Conservation (phyloP, 2,113 vertebrate species). For the Gallinago paraguaiae region DNA sequence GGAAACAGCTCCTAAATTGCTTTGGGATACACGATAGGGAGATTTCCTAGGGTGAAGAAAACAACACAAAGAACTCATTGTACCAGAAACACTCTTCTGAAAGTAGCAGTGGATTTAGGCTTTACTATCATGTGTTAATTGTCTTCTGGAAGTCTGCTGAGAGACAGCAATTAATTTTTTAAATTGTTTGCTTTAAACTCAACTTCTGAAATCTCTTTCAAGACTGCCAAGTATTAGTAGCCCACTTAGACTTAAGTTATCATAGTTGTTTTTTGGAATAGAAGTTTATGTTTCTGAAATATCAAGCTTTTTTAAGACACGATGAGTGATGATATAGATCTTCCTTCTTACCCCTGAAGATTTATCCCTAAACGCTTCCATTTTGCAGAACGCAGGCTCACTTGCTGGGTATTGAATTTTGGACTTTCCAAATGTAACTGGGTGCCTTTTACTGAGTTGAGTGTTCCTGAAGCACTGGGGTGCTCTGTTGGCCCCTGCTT, state of each 20-base stretch:
- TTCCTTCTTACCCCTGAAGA: background rate
- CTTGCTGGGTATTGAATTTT: background rate
- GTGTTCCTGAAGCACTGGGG: background rate
- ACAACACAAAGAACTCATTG: background rate
- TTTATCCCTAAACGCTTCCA: background rate
- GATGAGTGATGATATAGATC: background rate
- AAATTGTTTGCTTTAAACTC: slow-evolving; percentile 2
- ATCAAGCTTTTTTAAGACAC: background rate
- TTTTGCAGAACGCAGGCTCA: background rate
- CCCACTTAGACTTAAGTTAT: background rate
- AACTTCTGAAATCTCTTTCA: background rate
- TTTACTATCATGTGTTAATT: background rate
- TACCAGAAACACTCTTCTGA: background rate
- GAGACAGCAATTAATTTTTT: accelerated
- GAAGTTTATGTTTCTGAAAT: background rate
- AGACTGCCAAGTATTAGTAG: background rate
- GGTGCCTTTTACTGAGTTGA: background rate
- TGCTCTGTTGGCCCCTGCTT: background rate
- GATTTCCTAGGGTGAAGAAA: background rate
- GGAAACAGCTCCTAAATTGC: slow-evolving; percentile 1
- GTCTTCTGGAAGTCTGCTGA: background rate
- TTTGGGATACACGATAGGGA: background rate
- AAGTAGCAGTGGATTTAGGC: background rate
- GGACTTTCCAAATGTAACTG: background rate
- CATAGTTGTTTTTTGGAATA: background rate